Evolutionary conservation across 2,888 invertebrate species (phyloP).

Genomic region (Perizoma affinitatum): DNA sequence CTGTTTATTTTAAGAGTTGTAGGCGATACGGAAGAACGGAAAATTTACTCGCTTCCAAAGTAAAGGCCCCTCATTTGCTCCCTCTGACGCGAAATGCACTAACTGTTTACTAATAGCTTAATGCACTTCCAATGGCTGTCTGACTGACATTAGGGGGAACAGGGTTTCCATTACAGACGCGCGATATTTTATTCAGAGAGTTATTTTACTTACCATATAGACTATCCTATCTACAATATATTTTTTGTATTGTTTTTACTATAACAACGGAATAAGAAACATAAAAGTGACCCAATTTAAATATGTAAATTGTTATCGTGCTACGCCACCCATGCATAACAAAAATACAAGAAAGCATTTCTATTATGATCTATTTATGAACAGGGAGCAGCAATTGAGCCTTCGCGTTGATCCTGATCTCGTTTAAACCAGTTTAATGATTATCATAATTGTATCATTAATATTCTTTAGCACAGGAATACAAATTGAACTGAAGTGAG

Average conservation of each 20-base stretch:
- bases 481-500: conserved; percentile 49
- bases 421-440: conserved; percentile 45
- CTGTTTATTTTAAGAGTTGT: conserved; percentile 17
- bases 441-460: conserved; percentile 43
- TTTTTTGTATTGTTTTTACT: too few relatives aligned
- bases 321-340: conserved; percentile 22
- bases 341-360: conserved; percentile 36
- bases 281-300: conserved; percentile 28
- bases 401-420: conserved; percentile 53
- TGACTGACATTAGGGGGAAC: conserved; percentile 54
- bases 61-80: conserved; percentile 22
- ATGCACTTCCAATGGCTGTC: conserved; percentile 68
- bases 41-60: conserved; percentile 13
- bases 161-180: conserved; percentile 25
- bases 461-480: conserved; percentile 29
- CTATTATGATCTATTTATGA: conserved; percentile 60
- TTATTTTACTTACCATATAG: neutral
- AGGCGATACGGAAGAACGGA: conserved; percentile 21
- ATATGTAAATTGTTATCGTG: conserved; percentile 33
- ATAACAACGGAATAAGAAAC: neutral
- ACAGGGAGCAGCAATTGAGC: conserved; percentile 49
- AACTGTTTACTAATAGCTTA: conserved; percentile 75
- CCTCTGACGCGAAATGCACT: conserved; percentile 50
- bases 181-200: conserved; percentile 14
- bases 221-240: too few relatives aligned